Percentiles rank a stretch among this genome's conserved stretches.
phyloP scores from a whole-genome alignment of 1,140 invertebrate genomes.

The Vollenhovia emeryi region DNA sequence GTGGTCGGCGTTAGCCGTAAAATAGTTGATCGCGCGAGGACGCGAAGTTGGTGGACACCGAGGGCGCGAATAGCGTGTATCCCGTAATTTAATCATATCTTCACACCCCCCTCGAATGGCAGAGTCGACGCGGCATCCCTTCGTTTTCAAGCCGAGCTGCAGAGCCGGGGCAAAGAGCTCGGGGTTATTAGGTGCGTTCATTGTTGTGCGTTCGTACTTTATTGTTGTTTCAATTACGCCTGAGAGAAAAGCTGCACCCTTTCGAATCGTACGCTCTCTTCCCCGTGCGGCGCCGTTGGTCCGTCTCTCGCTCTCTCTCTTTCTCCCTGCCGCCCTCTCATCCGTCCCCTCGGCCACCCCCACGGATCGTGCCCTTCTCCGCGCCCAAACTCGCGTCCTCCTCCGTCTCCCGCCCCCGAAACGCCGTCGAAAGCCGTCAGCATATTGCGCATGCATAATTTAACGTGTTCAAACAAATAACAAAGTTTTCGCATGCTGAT shows the following conservation, averaged over 20 bases:
- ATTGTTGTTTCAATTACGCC: conserved; percentile 81
- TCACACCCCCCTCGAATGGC: conserved; percentile 65
- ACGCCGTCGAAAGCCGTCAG: conserved; percentile 71
- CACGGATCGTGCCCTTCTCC: conserved; percentile 48
- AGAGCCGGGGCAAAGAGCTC: conserved; percentile 72
- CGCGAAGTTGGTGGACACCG: background rate
- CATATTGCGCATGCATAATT: conserved; percentile 86
- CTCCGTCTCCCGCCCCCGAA: background rate
- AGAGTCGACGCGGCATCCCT: conserved; percentile 51
- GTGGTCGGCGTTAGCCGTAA: background rate
- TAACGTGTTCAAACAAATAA: conserved; percentile 84
- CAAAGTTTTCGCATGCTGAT: conserved; percentile 84
- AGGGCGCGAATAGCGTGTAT: conserved; percentile 12
- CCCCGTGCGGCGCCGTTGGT: conserved; percentile 23
- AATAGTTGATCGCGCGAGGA: background rate
- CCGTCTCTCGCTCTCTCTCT: conserved; percentile 18
- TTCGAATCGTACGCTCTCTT: conserved; percentile 60
- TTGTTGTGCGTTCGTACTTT: conserved; percentile 77
- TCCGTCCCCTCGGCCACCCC: conserved; percentile 35
- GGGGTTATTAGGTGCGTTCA: conserved; percentile 74
- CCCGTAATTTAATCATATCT: conserved; percentile 67
- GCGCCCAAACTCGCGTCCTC: conserved; percentile 44
- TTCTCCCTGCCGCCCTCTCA: background rate
- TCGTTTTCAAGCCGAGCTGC: conserved; percentile 47
- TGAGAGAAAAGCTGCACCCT: conserved; percentile 60